Evolutionary conservation across 2,113 vertebrate species (phyloP).

Genomic region (Brachyhypopomus gauderio): DNA sequence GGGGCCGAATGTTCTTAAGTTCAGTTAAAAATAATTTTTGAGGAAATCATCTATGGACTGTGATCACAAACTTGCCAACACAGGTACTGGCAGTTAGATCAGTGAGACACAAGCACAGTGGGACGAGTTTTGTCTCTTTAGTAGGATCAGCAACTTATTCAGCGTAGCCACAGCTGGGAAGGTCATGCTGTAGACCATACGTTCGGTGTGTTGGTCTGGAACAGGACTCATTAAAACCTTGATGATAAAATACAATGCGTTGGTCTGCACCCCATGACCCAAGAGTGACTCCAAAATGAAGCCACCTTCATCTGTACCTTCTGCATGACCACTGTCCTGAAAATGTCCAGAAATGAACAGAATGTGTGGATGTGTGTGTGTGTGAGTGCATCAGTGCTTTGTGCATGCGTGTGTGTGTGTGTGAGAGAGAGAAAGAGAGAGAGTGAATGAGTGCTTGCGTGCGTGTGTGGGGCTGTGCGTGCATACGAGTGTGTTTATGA

Average conservation of each 20-base stretch:
- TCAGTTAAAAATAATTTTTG: not conserved
- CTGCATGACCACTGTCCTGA: conserved; percentile 1
- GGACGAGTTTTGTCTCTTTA: conserved; percentile 14
- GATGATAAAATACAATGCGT: conserved; percentile 24
- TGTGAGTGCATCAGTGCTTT: too few relatives aligned
- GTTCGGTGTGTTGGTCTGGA: conserved; percentile 6
- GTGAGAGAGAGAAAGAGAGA: not conserved
- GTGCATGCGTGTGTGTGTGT: conserved; percentile 11
- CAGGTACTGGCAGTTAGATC: not conserved
- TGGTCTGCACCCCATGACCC: conserved; percentile 37
- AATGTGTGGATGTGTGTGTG: conserved; percentile 1
- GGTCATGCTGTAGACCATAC: conserved; percentile 26
- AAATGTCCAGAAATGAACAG: conserved; percentile 34
- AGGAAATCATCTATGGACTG: not conserved
- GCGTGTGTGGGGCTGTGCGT: conserved; percentile 20
- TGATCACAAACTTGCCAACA: not conserved
- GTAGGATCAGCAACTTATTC: conserved; percentile 26
- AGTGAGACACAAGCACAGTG: not conserved
- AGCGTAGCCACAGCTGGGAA: not conserved
- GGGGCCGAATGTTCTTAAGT: conserved; percentile 11
- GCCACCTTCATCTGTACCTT: conserved; percentile 15
- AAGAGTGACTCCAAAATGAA: conserved; percentile 4
- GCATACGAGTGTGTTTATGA: conserved; percentile 62
- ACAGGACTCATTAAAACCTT: conserved; percentile 26
- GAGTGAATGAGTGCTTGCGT: not conserved